Evolutionary conservation across 2,888 invertebrate species (phyloP).

Genomic region (Heliconius hortense): DNA sequence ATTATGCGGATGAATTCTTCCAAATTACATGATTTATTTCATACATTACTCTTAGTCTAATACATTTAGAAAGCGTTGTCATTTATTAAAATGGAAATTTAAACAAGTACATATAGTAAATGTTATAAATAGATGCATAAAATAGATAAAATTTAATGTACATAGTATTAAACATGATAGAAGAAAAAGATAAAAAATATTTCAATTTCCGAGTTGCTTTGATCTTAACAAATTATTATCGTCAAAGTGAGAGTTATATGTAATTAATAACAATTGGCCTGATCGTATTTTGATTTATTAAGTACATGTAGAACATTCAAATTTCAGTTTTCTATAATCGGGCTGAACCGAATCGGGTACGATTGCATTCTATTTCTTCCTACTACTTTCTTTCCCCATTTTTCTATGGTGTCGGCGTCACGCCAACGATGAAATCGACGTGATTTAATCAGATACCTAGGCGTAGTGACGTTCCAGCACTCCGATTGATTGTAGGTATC

Average conservation of each 20-base stretch:
- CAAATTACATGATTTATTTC: constrained; percentile 42
- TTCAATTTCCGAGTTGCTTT: not conserved
- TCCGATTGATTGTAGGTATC: constrained; percentile 76
- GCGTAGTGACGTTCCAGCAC: constrained; percentile 68
- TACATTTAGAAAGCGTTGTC: constrained; percentile 1
- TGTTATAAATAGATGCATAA: not conserved
- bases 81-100: constrained; percentile 9
- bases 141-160: constrained; percentile 11
- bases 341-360: constrained; percentile 61
- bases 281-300: constrained; percentile 2
- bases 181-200: constrained; percentile 5
- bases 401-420: constrained; percentile 44
- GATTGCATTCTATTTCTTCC: constrained; percentile 64
- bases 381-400: constrained; percentile 67
- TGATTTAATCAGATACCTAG: constrained; percentile 77
- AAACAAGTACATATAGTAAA: not conserved
- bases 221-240: not conserved
- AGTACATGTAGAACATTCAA: not conserved
- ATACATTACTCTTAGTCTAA: constrained; percentile 26
- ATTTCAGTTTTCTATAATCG: constrained; percentile 3
- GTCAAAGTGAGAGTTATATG: not conserved
- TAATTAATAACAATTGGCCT: not conserved
- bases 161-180: not conserved
- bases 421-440: constrained; percentile 68
- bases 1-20: constrained; percentile 53